Base-by-base conservation (phyloP, 1,140 invertebrate genomes). In the Spodoptera frugiperda region DNA sequence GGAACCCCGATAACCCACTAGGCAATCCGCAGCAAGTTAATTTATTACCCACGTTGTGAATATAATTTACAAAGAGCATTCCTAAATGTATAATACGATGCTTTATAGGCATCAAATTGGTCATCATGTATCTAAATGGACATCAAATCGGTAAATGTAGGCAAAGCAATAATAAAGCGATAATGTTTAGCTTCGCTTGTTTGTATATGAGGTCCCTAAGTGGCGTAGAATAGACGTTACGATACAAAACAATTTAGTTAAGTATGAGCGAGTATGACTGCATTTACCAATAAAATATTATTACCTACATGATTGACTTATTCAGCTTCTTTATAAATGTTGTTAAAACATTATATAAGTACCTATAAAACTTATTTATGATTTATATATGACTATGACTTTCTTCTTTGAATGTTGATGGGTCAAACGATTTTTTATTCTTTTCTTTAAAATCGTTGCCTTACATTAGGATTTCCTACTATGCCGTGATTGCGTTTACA, bases 151-250 rank as follows among this genome's bases (percentile, higher is more conserved):
- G 71, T 77, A 63, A 46, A 78, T 65, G 55, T 21, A 71, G n/a
- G 55, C 21, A 65, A 72, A 44, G n/a, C 30, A 25, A 51, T 51
- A 51, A 65, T 25, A 12, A 65, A 48, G 17, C 17, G 3, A 67
- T 53, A 68, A 51, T 25, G 14, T 68, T 68, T 68, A n/a, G 65
- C 65, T 15, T 33, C 65, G 65, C 48, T 68, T 68, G 48, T 68
- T 53, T 51, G 10, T 68, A 48, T 48, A 51, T 4, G 14, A n/a
- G n/a, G 1, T n/a, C 19, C 63, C 63, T 67, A 51, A 51, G 30
- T 51, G 63, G 63, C 65, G 65, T 68, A 68, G 65, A 51, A 68
- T 68, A 49, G 65, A 68, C 65, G 49, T 51, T 68, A 51, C 51
- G 48, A 51, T 67, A 67, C 49, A 21, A 68, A 68, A 68, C 48